Base-by-base conservation (phyloP, 2,113 vertebrate species). In the Lepidothrix coronata region DNA sequence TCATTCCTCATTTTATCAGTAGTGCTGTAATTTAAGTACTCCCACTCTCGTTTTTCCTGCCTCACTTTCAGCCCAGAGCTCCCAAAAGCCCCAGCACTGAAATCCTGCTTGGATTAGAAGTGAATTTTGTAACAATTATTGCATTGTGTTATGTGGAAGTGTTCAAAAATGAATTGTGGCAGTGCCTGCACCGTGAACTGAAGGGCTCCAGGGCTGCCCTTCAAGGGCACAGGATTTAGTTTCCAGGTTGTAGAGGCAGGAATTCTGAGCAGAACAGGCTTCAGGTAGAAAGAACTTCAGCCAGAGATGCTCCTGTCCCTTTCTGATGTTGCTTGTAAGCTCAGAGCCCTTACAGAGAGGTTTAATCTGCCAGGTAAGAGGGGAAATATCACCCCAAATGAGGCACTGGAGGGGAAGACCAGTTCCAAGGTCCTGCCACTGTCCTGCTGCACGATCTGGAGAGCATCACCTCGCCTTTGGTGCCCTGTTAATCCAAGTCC, bases 371-470 rank as follows among this genome's bases (percentile, higher is more conserved):
- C 31, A 23, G 46, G 12, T 20, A 22, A 22, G 30, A 39, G 22
- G 23, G 52, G 19, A 0, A 2, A 10, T 23, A 22, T n/a, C 19
- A 46, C 16, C 17, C 24, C 8, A 18, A 21, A 1, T 9, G 51
- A 35, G 55, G 49, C 23, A 39, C 30, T 1, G 2, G 9, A 15
- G 35, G 62, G 21, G n/a, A 49, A 49, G 49, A 30, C 12, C 0
- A 1, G 18, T 49, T 35, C 46, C 79, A 52, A 3, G 14, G 23
- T 31, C 30, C 65, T 23, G 59, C 70, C 14, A 1, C 24, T 18
- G 35, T 74, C 31, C n/a, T 15, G 18, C 59, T 28, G 43, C 0
- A 0, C 0, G 4, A 71, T 8, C 46, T 1, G 0, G 11, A 24
- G 28, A 61, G 41, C 35, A 61, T 61, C 58, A 8, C 48, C 51